These are phyloP conservation scores for Anastrepha ludens DNA, from an alignment of 1,140 invertebrate species.

Conservation along the genomic window DNA sequence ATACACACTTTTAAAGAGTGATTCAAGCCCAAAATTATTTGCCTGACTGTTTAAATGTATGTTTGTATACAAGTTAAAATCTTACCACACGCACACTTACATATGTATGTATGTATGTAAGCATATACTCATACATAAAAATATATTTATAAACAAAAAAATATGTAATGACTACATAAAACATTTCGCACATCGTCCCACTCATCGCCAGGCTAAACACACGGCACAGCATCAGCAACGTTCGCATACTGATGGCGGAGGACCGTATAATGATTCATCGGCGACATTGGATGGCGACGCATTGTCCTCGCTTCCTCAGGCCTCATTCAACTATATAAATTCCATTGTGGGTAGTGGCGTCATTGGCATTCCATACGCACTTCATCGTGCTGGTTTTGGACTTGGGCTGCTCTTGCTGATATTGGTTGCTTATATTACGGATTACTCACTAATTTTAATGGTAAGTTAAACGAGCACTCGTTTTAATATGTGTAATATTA, in stretches of 20 bases:
- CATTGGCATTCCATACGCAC: constrained; percentile 91
- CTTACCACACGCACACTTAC: background rate
- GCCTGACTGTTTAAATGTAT: too few relatives aligned
- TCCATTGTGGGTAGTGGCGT: constrained; percentile 94
- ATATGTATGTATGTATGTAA: background rate
- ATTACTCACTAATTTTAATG: constrained; percentile 90
- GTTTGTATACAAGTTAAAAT: too few relatives aligned
- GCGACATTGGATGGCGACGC: constrained; percentile 64
- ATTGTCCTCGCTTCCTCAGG: constrained; percentile 80
- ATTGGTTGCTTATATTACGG: constrained; percentile 86
- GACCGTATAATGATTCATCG: constrained; percentile 54
- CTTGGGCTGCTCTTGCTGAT: constrained; percentile 84
- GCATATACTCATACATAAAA: background rate
- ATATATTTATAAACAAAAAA: background rate
- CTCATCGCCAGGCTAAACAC: constrained; percentile 59
- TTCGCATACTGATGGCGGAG: constrained; percentile 55
- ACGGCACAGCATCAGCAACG: constrained; percentile 61
- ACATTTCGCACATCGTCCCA: constrained; percentile 61
- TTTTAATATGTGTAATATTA: background rate
- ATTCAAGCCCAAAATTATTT: too few relatives aligned
- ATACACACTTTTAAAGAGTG: too few relatives aligned
- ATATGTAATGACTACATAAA: background rate
- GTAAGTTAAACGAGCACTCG: constrained; percentile 74
- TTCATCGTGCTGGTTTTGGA: constrained; percentile 87
- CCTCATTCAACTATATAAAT: constrained; percentile 94